Evolutionary conservation across 2,888 invertebrate species (phyloP).

Genomic region (Sminthurinus aureus): DNA sequence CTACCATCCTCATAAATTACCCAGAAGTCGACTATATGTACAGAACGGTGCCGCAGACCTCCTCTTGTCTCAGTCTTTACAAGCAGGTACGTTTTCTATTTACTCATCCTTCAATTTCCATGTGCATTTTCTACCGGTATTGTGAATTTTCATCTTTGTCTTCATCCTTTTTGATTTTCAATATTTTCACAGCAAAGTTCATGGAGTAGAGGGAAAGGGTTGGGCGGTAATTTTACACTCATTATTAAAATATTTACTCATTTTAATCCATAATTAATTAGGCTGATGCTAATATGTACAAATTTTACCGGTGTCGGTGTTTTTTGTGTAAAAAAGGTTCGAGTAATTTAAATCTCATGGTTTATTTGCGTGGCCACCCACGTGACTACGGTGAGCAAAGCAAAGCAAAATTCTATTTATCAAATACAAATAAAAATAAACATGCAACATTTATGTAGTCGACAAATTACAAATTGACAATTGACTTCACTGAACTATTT

Average conservation of each 20-base stretch:
- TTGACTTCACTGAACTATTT: no score
- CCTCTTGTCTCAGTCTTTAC: slow-evolving; percentile 54
- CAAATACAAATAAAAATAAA: no score
- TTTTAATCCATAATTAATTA: no score
- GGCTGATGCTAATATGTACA: no score
- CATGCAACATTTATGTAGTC: no score
- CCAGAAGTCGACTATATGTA: slow-evolving; percentile 58
- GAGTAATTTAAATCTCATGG: slow-evolving; percentile 53
- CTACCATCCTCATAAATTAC: slow-evolving; percentile 50
- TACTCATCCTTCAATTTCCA: background rate
- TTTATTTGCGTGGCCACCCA: slow-evolving; percentile 46
- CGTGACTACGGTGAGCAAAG: slow-evolving; percentile 52
- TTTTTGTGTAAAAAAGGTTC: slow-evolving; percentile 29
- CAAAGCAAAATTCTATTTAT: no score
- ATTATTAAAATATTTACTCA: background rate
- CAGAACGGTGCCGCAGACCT: slow-evolving; percentile 53
- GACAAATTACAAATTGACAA: no score
- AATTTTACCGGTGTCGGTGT: background rate
- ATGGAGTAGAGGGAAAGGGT: slow-evolving; percentile 50
- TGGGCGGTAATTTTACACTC: slow-evolving; percentile 41
- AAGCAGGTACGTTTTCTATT: slow-evolving; percentile 48
- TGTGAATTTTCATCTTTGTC: background rate
- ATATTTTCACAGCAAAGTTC: slow-evolving; percentile 37
- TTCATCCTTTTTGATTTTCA: background rate
- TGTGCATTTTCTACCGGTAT: background rate